Conservation (phyloP, 53 echinoderm and acorn worm species). For the Patiria pectinifera region DNA sequence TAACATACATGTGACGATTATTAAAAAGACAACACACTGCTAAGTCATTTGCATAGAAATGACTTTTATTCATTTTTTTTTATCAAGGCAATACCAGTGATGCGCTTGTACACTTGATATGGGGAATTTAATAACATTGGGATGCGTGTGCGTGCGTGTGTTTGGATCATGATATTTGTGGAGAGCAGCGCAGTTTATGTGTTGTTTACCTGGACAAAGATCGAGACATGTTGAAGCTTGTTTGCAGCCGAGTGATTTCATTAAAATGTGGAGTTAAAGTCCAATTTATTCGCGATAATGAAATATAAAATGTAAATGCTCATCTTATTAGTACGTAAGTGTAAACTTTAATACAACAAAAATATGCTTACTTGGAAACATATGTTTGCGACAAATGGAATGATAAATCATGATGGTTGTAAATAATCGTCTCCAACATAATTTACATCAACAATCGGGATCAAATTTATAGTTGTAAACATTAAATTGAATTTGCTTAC, state of each 20-base stretch:
- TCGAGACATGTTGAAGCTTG: slow-evolving; percentile 38
- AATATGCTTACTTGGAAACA: too few relatives aligned
- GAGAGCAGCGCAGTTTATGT: background rate
- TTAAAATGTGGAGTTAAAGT: background rate
- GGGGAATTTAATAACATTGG: background rate
- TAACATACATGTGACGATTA: background rate
- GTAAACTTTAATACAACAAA: too few relatives aligned
- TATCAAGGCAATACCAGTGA: background rate
- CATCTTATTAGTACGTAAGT: background rate
- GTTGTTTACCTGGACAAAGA: slow-evolving; percentile 9
- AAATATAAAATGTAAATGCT: background rate
- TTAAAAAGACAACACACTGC: background rate
- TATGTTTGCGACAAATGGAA: too few relatives aligned
- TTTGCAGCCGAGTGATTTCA: slow-evolving; percentile 24
- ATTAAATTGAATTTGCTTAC: too few relatives aligned
- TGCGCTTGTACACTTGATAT: background rate
- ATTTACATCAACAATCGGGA: too few relatives aligned
- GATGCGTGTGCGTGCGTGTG: background rate
- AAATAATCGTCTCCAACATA: too few relatives aligned
- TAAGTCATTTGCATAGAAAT: slow-evolving; percentile 42
- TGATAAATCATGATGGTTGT: too few relatives aligned
- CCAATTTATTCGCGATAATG: background rate
- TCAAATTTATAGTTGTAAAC: too few relatives aligned
- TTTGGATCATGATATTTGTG: background rate
- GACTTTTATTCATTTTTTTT: background rate